phyloP scores from a whole-genome alignment of 2,113 vertebrate species.

The Limnothrissa miodon region DNA sequence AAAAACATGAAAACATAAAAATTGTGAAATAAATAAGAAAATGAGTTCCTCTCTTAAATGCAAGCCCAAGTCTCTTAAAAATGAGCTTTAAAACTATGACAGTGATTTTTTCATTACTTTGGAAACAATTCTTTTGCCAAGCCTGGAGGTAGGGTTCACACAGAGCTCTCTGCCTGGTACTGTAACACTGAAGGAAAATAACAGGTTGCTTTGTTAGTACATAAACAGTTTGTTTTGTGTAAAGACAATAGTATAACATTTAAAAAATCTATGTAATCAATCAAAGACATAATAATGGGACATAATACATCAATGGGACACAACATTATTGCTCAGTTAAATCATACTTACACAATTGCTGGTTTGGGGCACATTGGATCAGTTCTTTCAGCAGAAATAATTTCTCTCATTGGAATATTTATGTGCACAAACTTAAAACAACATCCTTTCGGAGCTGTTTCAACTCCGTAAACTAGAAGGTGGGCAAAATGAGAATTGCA shows the following conservation, averaged over 20 bases:
- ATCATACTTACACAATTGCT: not conserved
- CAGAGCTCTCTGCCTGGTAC: not conserved
- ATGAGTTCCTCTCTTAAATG: not conserved
- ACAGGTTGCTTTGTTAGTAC: not conserved
- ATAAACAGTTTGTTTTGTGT: not conserved
- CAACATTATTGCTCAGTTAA: not conserved
- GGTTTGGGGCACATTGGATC: not conserved
- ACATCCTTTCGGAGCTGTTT: not conserved
- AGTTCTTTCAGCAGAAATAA: not conserved
- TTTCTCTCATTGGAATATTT: not conserved
- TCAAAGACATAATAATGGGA: too few relatives aligned
- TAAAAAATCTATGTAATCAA: not conserved
- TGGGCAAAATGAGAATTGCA: not conserved
- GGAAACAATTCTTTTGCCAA: not conserved
- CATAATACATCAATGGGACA: not conserved
- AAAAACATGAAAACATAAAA: not conserved
- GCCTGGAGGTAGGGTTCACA: not conserved
- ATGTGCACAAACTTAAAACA: not conserved
- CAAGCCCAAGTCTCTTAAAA: not conserved
- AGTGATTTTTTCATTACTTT: not conserved
- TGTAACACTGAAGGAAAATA: not conserved
- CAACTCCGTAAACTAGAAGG: not conserved
- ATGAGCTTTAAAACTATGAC: too few relatives aligned
- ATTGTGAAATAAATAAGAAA: not conserved
- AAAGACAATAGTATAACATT: not conserved